Base-by-base conservation (phyloP, 2,113 vertebrate genomes). In the Callocephalon fimbriatum region DNA sequence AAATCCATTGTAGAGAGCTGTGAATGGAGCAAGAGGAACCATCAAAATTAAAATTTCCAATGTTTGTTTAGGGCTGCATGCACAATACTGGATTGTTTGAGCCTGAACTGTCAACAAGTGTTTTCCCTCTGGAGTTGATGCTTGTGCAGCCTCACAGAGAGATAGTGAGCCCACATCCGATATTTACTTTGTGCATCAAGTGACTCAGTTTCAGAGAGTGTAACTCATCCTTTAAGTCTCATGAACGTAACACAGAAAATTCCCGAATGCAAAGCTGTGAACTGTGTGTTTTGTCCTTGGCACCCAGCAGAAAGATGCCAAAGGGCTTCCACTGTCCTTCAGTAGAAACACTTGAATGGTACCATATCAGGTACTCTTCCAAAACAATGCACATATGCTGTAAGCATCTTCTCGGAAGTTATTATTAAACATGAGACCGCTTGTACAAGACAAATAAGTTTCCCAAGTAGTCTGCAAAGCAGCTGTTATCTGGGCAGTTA, bases 141-240 rank as follows among this genome's bases (percentile, higher is more conserved):
- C 50, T 67, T 84, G 12, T 85, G 44, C 42, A 84, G 80, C 38
- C 51, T 91, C 48, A 66, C 17, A 45, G 11, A 71, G 31, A 19
- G 51, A 40, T 17, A 72, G 42, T 42, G 32, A 93, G 61, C 27
- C 37, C 93, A 91, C 91, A 96, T 95, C 95, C 48, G 27, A 87
- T 94, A 89, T 93, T 94, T 94, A 93, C 86, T 95, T 91, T 87
- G 48, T 27, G 20, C 79, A 42, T 77, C 23, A 61, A 91, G 40
- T 97, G 91, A 97, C 86, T 95, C 94, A 95, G 59, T 84, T 88
- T 83, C 11, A 32, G 26, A 42, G 10, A 3, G 6, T 15, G 25
- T 10, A 97, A 92, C 67, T 93, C 94, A 90, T 79, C 31, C 72
- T 62, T 32, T 10, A 50, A 73, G 37, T 67, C 72, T 76, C n/a